Percentiles rank a stretch among this genome's conserved stretches.
Evolutionary conservation across 2,797 vertebrate species (phyloP).

Genomic region (Molothrus ater): DNA sequence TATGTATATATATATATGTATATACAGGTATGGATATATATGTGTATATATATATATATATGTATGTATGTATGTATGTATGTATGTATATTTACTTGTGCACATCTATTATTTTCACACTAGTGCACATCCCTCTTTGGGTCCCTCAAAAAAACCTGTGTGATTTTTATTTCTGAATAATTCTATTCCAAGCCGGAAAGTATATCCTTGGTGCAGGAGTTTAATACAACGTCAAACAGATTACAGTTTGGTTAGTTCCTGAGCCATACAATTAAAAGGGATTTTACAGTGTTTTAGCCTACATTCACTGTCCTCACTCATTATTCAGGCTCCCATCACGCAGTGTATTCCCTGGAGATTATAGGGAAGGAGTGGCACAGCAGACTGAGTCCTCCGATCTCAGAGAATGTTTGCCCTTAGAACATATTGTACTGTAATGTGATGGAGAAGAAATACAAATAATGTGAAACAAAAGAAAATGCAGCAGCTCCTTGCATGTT

Average conservation of each 20-base stretch:
- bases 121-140: background rate
- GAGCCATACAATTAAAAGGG: background rate
- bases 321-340: background rate
- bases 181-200: background rate
- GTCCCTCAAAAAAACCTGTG: background rate
- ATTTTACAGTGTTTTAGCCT: background rate
- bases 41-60: too few relatives aligned
- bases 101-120: background rate
- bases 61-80: too few relatives aligned
- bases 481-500: background rate
- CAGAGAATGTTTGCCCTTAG: background rate
- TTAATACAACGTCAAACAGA: background rate
- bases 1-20: rapidly evolving
- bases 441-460: background rate
- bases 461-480: background rate
- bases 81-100: too few relatives aligned
- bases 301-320: background rate
- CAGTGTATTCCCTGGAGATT: background rate
- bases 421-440: background rate
- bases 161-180: background rate
- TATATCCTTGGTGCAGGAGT: background rate
- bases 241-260: background rate
- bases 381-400: background rate
- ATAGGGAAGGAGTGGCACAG: background rate
- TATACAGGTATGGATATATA: rapidly evolving